Conservation (phyloP, 2,888 invertebrate species). For the Drosophila sordidula region DNA sequence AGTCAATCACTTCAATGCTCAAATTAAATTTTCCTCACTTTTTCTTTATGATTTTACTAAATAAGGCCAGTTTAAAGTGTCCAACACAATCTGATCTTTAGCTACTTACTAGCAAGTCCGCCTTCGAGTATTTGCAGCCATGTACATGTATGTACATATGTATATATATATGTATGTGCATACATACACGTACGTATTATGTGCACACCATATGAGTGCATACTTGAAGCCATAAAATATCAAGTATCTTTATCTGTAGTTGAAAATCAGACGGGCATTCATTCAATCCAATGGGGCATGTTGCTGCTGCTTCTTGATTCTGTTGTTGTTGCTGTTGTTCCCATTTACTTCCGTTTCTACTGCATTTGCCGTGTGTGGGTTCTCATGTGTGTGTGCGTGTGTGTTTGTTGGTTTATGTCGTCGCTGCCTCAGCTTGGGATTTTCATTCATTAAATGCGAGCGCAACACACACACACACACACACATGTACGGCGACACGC, state of each 20-base stretch:
- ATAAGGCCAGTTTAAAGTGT: background rate
- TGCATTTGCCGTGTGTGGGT: slow-evolving; percentile 56
- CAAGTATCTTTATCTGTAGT: slow-evolving; percentile 74
- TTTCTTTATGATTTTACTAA: background rate
- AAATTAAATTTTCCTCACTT: too few relatives aligned
- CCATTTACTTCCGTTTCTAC: slow-evolving; percentile 75
- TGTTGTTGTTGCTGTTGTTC: slow-evolving; percentile 39
- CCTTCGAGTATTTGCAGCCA: background rate
- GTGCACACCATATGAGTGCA: slow-evolving; percentile 38
- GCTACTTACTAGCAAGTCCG: background rate
- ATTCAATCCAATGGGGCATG: slow-evolving; percentile 62
- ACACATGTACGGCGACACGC: slow-evolving; percentile 42
- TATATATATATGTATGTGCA: background rate
- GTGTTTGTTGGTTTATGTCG: slow-evolving; percentile 43
- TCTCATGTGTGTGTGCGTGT: slow-evolving; percentile 21
- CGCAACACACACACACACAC: slow-evolving; percentile 44
- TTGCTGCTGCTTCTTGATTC: slow-evolving; percentile 2
- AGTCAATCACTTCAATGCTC: too few relatives aligned
- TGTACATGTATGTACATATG: background rate
- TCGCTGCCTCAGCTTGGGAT: slow-evolving; percentile 66
- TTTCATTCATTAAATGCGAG: slow-evolving; percentile 75
- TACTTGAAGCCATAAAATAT: slow-evolving; percentile 56
- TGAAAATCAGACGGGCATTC: slow-evolving; percentile 70
- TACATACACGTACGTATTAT: slow-evolving; percentile 17
- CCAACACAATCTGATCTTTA: background rate